phyloP scores from a whole-genome alignment of 2,797 vertebrate species.

The Vireo griseus region DNA sequence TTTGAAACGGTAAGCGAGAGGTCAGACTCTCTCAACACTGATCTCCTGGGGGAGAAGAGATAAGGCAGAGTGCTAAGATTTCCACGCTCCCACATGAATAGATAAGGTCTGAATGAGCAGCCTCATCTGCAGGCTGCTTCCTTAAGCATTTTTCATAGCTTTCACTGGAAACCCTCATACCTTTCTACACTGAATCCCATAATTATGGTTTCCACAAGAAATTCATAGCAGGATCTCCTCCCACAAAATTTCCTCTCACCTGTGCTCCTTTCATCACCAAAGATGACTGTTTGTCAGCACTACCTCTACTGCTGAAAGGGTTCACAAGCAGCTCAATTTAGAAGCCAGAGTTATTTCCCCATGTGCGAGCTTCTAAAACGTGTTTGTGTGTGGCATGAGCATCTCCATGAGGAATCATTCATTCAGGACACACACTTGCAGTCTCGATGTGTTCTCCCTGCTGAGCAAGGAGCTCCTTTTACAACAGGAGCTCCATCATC shows the following conservation, averaged over 20 bases:
- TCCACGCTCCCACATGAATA: neutral
- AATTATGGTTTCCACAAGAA: conserved; percentile 45
- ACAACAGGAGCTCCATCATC: neutral
- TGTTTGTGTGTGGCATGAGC: neutral
- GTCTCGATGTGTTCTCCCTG: neutral
- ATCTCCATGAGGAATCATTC: neutral
- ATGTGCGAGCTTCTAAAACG: neutral
- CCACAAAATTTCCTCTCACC: conserved; percentile 51
- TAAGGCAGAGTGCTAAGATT: conserved; percentile 46
- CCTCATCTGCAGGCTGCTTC: conserved; percentile 10
- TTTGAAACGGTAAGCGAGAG: neutral
- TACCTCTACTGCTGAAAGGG: neutral
- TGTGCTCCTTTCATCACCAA: conserved; percentile 23
- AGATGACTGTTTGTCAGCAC: conserved; percentile 36
- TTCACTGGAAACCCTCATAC: neutral
- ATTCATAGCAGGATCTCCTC: conserved; percentile 41
- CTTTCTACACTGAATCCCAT: conserved; percentile 7
- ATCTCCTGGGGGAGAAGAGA: conserved; percentile 30
- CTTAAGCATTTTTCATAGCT: neutral
- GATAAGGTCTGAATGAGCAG: conserved; percentile 55
- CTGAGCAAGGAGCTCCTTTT: neutral
- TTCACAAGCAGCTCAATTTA: conserved; percentile 16
- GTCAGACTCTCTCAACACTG: conserved; percentile 17
- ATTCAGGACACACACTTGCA: neutral
- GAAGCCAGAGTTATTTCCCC: neutral